Evolutionary conservation across 2,113 vertebrate genomes (phyloP), one percentile per base, ranked within the genome.

Genomic region (Syrrhaptes paradoxus): DNA sequence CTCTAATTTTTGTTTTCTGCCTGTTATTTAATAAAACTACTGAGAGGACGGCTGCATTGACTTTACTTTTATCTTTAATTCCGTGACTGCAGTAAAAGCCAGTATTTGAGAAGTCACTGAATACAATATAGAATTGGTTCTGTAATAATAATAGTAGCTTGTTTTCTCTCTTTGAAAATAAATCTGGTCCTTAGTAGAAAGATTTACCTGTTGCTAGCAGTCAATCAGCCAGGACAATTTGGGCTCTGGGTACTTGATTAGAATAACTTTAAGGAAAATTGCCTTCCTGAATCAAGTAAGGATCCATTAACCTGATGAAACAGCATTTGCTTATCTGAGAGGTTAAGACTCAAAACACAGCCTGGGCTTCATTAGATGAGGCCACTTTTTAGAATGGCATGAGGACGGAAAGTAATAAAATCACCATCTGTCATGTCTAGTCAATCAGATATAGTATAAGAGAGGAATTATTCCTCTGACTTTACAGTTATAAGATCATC

Each of bases 251-350:
- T 87, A 92, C 83, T 96, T 93, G 93, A 96, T 96, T 94, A 96
- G 92, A 96, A 94, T 96, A 97, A 94, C 74, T 94, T 95, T 76
- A 93, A 93, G 70, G 92, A 93, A 93, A 96, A 97, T 96, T 96
- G 84, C 90, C 76, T 94, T 91, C 85, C 93, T 95, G 93, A 90
- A 93, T 97, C 93, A 93, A 95, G 89, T 94, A 89, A 93, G 78
- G 89, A 93, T 93, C 90, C 92, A 95, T 96, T 96, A 96, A 96
- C 92, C 90, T 96, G 83, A 96, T 94, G 96, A 94, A 96, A 93
- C 70, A 46, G 19, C 8, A 66, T 91, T 96, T 95, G 70, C 93
- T 95, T 92, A 85, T 94, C 96, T 93, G 86, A 38, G 66, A 87
- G 90, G 86, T 96, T 93, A 96, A 89, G 78, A 90, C 93, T 94